Base-by-base conservation (phyloP, 2,888 invertebrate genomes). In the Oligia strigilis region DNA sequence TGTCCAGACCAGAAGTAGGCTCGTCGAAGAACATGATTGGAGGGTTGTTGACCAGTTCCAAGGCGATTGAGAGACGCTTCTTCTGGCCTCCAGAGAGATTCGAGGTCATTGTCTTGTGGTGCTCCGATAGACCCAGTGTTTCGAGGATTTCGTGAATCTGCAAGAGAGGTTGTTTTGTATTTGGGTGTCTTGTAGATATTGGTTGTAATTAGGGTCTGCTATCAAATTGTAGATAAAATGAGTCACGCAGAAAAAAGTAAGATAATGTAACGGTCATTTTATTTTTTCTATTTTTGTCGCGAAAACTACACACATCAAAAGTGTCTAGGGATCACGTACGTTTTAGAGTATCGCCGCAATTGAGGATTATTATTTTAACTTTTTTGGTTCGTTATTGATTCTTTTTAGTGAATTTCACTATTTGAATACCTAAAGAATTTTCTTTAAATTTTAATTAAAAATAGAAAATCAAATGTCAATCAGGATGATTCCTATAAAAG, bases 1-100 rank as follows among this genome's bases (percentile, higher is more conserved):
- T 99, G 97, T 99, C 99, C 93, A 99, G 96, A 6, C 99, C 99
- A 87, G 99, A 99, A 85, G 99, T 99, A 1, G 99, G 99, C 95
- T 99, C 99, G 94, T 99, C 99, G 94, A 99, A 99, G 97, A 99
- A 99, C 99, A 99, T 99, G 84, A 99, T 98, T 0, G 99, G 99
- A 17, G 99, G 99, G 95, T 99, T 99, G 97, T 99, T 99, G 88
- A 99, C 99, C 88, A 99, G 97, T 95, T 99, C 99, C 87, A 99
- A 96, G 36, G 99, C 99, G 83, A 99, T 99, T 0, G 99, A 99
- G 2, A 99, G 97, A 89, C 99, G 98, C 93, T 99, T 99, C 95
- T 99, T 98, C 94, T 99, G 99, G 2, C 99, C 99, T 43, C 99
- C 99, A 0, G 99, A 99, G 72, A 99, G 97, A 93, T 99, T 99